These are phyloP conservation scores for Clarias batrachus DNA, from an alignment of 2,113 vertebrate species.

Conservation along the genomic window DNA sequence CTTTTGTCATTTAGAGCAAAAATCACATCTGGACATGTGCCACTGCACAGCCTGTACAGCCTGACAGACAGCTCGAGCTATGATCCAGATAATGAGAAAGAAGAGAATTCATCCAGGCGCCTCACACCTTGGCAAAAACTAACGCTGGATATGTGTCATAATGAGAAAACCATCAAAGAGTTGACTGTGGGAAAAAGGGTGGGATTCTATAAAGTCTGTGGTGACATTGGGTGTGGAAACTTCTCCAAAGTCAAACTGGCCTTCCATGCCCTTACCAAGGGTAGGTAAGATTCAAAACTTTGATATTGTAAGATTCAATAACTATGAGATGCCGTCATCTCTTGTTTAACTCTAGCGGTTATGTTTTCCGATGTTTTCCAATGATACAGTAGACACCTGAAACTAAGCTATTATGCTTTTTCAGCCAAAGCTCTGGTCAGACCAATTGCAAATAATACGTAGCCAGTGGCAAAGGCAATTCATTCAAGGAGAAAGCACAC, in stretches of 20 bases:
- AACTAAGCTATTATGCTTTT: not conserved
- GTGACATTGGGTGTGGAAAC: constrained; percentile 91
- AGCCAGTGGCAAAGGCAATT: not conserved
- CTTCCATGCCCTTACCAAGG: constrained; percentile 89
- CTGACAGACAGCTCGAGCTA: constrained; percentile 74
- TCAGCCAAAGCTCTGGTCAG: not conserved
- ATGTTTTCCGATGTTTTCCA: not conserved
- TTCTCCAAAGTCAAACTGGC: constrained; percentile 95
- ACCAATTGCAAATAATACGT: not conserved
- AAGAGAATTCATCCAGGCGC: constrained; percentile 57
- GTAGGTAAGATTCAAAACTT: constrained; percentile 62
- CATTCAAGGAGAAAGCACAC: not conserved
- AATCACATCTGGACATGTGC: constrained; percentile 6
- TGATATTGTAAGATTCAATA: not conserved
- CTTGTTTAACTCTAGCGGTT: not conserved
- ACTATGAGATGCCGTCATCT: not conserved
- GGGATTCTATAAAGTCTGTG: constrained; percentile 89
- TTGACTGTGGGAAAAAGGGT: constrained; percentile 87
- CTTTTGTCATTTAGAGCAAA: constrained; percentile 32
- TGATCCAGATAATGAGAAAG: constrained; percentile 60
- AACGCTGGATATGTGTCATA: constrained; percentile 82
- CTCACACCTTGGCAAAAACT: constrained; percentile 86
- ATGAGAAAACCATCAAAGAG: constrained; percentile 86
- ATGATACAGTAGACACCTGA: not conserved
- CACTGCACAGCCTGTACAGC: constrained; percentile 70